Evolutionary conservation across 2,888 invertebrate genomes (phyloP), one percentile per base, ranked within the genome.

Genomic region (Drosophila subsilvestris): DNA sequence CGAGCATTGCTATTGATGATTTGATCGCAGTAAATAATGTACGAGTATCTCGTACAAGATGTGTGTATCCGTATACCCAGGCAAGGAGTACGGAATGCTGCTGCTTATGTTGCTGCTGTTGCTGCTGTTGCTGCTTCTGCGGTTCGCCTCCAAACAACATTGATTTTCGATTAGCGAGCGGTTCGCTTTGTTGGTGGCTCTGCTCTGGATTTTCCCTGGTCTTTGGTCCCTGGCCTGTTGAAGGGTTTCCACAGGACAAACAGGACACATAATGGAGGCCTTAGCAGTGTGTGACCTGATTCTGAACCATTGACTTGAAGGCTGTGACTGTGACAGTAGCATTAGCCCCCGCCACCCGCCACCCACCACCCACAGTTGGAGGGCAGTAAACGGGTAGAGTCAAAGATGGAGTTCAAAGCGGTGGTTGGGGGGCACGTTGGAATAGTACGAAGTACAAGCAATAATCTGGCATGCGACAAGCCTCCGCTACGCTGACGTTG

Each of bases 81-180:
- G 14, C 53, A 29, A 10, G n/a, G 20, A 6, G 8, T 12, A 42
- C 18, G 17, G 17, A 25, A 49, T 32, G 32, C 32, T 32, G 32
- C 12, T 32, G 32, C 1, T 12, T 4, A 3, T 12, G 29, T 29
- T 4, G 12, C 32, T 32, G 29, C 4, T 1, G 10, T 12, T 10
- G 20, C 8, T 32, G 27, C 27, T 45, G 29, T 37, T 48, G 50
- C 55, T 70, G 54, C 58, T 49, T 27, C 53, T 62, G 80, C 47
- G 68, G 80, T 61, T 59, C 72, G 55, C 56, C 37, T 7, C 37
- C 37, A 60, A 69, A 73, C 85, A 76, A 79, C 88, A 84, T 87
- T 87, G 84, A 84, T 84, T 84, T 84, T 84, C 87, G 84, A 87
- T 84, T 84, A 84, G 81, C 71, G 73, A 57, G 56, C 56, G 44